These are phyloP conservation scores for Protobothrops mucrosquamatus DNA, from an alignment of 2,113 vertebrate species.

Conservation along the genomic window DNA sequence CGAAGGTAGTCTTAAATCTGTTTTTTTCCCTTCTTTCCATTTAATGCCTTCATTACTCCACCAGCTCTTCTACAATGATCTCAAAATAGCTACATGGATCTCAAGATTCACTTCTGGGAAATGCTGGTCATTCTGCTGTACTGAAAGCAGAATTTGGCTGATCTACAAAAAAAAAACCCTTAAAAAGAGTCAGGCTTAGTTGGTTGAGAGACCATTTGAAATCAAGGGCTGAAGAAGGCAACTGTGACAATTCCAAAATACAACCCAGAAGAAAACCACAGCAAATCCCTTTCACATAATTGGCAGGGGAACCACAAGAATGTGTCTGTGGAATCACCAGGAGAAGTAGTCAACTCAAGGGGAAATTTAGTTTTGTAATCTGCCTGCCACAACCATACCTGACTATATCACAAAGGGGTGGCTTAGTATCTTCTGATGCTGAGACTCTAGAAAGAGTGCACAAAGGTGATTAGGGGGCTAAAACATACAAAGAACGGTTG, in stretches of 20 bases:
- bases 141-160: too few species aligned
- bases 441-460: too few species aligned
- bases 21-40: too few species aligned
- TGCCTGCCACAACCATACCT: neutral
- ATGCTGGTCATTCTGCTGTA: too few species aligned
- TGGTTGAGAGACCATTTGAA: neutral
- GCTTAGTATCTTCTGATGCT: neutral
- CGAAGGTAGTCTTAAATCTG: too few species aligned
- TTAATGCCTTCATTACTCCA: too few species aligned
- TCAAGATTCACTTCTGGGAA: too few species aligned
- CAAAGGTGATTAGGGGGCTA: too few species aligned
- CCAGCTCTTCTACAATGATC: too few species aligned
- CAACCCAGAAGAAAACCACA: neutral
- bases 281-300: neutral
- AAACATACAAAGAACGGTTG: too few species aligned
- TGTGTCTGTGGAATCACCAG: neutral
- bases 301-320: neutral
- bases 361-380: neutral
- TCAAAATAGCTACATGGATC: too few species aligned
- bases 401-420: neutral
- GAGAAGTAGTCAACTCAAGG: neutral
- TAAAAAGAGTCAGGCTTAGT: neutral
- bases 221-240: neutral
- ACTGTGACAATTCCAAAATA: neutral
- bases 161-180: too few species aligned